Base-by-base conservation (phyloP, 2,113 vertebrate genomes). In the Hyla sarda region DNA sequence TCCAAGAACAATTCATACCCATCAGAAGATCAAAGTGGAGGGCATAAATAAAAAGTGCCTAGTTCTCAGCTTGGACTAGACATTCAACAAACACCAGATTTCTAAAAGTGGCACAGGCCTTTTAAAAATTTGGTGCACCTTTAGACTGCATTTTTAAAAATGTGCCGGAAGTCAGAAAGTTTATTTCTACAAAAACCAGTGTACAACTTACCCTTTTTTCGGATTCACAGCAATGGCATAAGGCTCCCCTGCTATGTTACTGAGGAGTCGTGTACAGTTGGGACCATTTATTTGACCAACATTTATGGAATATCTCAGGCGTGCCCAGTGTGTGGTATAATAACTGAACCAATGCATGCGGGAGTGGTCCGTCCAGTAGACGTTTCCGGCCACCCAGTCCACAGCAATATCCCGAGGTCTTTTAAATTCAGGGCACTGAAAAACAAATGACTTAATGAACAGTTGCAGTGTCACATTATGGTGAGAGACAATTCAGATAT, bases 271-370 rank as follows among this genome's bases (percentile, higher is more conserved):
- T 48, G 98, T 99, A 89, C 98, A 99, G 90, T 98, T 99, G 1
- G 96, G 96, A 80, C 97, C 97, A 25, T 94, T 97, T 79, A 99
- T 92, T 88, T 99, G 98, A 0, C 98, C 98, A 60, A 99, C 98
- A 0, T 99, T 99, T 91, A 99, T 95, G 82, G 98, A 99, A 82
- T 99, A 99, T 89, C 98, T 96, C 90, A 99, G 93, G 87, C 97
- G 98, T 48, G 98, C 98, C 98, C 98, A 99, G 86, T 98, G 98
- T 23, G 97, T 97, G n/a, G 98, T 99, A 86, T 99, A 99, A 91
- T 99, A 99, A 92, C 97, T 99, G 91, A 99, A 98, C 98, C 98
- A 99, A 81, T 99, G 98, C 98, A 99, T 99, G 88, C 98, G 94
- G 41, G 97, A 99, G 88, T 99, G 98, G 90, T 99, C 98, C 0